Evolutionary conservation across 2,797 vertebrate species (phyloP).

Genomic region (Siniperca scherzeri): DNA sequence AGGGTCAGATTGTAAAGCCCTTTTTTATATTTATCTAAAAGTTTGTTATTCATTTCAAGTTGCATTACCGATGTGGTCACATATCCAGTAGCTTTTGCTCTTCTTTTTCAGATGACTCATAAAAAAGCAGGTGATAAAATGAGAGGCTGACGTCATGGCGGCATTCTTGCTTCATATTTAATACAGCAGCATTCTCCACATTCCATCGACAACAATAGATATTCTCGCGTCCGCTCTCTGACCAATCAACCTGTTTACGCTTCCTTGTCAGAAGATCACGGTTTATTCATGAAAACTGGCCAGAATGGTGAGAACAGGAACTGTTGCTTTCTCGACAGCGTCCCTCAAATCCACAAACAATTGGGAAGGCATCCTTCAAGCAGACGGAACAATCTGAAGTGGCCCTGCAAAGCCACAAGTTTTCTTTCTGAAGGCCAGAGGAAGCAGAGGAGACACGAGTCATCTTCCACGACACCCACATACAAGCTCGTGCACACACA

Average conservation of each 20-base stretch:
- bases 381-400: conserved; percentile 27
- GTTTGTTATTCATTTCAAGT: background rate
- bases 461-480: conserved; percentile 56
- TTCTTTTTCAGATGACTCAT: conserved; percentile 24
- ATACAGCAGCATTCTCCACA: conserved; percentile 71
- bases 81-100: background rate
- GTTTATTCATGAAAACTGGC: conserved; percentile 69
- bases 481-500: conserved; percentile 28
- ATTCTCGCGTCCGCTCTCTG: conserved; percentile 57
- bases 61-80: background rate
- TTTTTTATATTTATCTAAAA: background rate
- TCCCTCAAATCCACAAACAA: conserved; percentile 64
- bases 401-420: conserved; percentile 1
- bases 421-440: conserved; percentile 26
- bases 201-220: conserved; percentile 78
- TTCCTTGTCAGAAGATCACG: conserved; percentile 67
- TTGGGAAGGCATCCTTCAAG: conserved; percentile 40
- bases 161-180: conserved; percentile 54
- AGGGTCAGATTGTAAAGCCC: background rate
- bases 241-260: conserved; percentile 73
- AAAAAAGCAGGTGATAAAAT: conserved; percentile 30
- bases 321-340: conserved; percentile 47
- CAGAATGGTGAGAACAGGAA: conserved; percentile 79
- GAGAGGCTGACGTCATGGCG: conserved; percentile 43
- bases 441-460: conserved; percentile 60